These are phyloP conservation scores for Urechis unicinctus DNA, from an alignment of 2,888 invertebrate species.

Conservation along the genomic window DNA sequence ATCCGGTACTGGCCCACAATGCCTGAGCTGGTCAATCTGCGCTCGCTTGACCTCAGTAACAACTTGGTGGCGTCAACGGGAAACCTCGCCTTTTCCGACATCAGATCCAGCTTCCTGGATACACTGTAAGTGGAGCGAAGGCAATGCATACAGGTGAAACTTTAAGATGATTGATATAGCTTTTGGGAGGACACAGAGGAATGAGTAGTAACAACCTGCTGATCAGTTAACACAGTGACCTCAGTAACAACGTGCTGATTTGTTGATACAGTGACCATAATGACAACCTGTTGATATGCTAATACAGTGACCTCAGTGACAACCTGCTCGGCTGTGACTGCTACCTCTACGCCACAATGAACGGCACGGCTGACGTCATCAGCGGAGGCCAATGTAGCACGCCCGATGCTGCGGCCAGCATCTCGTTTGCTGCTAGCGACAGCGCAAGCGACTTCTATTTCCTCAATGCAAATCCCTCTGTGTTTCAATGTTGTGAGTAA, in stretches of 20 bases:
- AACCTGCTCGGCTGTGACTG: slow-evolving; percentile 22
- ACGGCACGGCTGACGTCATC: no score
- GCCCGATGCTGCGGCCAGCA: slow-evolving; percentile 12
- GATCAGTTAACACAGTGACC: no score
- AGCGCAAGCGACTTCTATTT: slow-evolving; percentile 12
- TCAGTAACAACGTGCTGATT: no score
- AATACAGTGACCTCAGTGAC: slow-evolving; percentile 3
- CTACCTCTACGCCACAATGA: slow-evolving; percentile 17
- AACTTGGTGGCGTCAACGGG: slow-evolving; percentile 9
- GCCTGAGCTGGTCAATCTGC: slow-evolving; percentile 10
- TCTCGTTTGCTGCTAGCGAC: slow-evolving; percentile 7
- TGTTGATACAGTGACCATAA: no score
- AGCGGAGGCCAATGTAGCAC: slow-evolving; percentile 18
- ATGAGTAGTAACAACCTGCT: no score
- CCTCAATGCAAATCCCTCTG: slow-evolving; percentile 8
- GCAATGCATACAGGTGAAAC: no score
- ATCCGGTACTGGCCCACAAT: slow-evolving; percentile 21
- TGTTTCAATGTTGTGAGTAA: slow-evolving; percentile 24
- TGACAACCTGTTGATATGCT: no score
- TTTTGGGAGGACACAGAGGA: no score
- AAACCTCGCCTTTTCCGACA: slow-evolving; percentile 1
- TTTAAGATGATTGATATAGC: no score
- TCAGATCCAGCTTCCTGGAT: neutral
- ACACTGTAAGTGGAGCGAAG: no score
- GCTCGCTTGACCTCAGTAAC: slow-evolving; percentile 12